Evolutionary conservation across 2,113 vertebrate species (phyloP), one percentile per base, ranked within the genome.

Genomic region (Alethe castanea): DNA sequence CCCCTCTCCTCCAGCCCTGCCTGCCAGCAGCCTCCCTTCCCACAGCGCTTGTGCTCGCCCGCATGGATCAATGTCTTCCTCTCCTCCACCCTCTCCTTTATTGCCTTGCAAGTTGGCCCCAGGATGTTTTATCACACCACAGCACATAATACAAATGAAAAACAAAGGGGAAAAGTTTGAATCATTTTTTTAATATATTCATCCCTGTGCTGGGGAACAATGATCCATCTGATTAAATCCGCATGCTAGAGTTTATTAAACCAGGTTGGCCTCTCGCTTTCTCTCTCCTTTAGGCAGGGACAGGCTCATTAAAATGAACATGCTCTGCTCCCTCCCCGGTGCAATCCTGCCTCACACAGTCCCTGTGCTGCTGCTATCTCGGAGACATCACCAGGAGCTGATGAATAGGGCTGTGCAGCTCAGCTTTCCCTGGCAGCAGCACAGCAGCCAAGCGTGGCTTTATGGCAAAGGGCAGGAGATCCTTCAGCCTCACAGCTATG

Each of bases 81-180:
- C 77, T 95, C 86, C 72, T 89, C 72, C 84, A 71, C 85, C 1
- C 1, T 42, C 80, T 90, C 90, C 60, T 94, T 95, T 93, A 94
- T 93, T 91, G 93, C 90, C 92, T 95, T 57, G 86, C 40, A 64
- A 88, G 72, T 66, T 92, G 74, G 90, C 94, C 96, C 66, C 88
- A 47, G 96, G 93, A 92, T 96, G 90, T 95, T 95, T 95, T 95
- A 96, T 97, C 94, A 80, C 86, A 94, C 88, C 73, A 42, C 28
- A 92, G 95, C 88, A 89, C 90, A 91, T 81, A 88, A 97, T 88
- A 96, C 90, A 97, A 93, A 97, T 97, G 96, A 95, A 97, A 97
- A 97, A 97, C 95, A 97, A 97, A 97, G 62, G 73, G 77, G 73
- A 59, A 87, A 93, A 96, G 83, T 95, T 97, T 95, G 96, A 96